Evolutionary conservation across 2,888 invertebrate species (phyloP).

Genomic region (Rhimphoctona megacephalus): DNA sequence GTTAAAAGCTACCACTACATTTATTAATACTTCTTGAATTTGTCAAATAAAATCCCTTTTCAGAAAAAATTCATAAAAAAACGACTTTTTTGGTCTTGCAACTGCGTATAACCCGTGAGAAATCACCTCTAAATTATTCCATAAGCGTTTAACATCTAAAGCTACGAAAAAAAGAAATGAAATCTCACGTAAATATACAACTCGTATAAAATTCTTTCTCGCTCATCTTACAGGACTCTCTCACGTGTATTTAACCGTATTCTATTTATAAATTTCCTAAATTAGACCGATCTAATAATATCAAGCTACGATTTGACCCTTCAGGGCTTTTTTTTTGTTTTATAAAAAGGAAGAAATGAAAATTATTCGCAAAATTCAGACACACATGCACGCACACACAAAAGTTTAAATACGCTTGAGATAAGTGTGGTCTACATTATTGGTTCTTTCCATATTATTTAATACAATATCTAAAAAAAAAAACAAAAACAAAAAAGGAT

Average conservation of each 20-base stretch:
- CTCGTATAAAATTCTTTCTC: constrained; percentile 76
- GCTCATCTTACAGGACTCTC: constrained; percentile 69
- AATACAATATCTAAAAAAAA: constrained; percentile 50
- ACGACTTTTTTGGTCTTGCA: no score
- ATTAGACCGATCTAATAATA: constrained; percentile 63
- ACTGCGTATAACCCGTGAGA: no score
- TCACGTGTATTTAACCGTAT: constrained; percentile 31
- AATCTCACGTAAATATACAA: constrained; percentile 73
- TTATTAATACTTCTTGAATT: no score
- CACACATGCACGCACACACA: constrained; percentile 22
- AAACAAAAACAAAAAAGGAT: constrained; percentile 22
- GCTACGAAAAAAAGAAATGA: constrained; percentile 48
- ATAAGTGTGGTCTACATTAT: constrained; percentile 33
- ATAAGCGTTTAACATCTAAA: constrained; percentile 64
- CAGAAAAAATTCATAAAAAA: no score
- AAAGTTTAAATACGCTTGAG: constrained; percentile 28
- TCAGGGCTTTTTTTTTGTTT: neutral
- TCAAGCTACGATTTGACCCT: constrained; percentile 48
- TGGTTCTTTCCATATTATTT: constrained; percentile 47
- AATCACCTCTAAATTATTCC: constrained; percentile 33
- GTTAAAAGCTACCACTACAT: no score
- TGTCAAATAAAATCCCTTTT: no score
- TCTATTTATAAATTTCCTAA: constrained; percentile 37
- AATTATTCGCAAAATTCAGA: constrained; percentile 11
- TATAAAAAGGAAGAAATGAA: constrained; percentile 39